Evolutionary conservation across 23 tunicate genomes (phyloP).

Genomic region (Aplidium turbinatum): DNA sequence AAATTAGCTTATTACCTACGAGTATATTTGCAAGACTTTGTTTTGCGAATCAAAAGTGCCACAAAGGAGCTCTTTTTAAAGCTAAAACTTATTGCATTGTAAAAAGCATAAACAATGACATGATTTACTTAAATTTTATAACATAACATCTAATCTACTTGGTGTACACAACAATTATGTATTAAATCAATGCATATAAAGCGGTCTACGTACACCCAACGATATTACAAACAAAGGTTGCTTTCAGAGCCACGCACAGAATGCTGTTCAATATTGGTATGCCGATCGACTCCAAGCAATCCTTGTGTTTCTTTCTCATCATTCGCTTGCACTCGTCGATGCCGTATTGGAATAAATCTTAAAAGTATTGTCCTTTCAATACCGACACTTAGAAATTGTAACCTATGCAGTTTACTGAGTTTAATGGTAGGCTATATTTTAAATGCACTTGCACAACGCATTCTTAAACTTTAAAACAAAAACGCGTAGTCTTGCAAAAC

Average conservation of each 20-base stretch:
- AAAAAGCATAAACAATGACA: no score
- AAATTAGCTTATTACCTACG: no score
- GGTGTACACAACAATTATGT: not conserved
- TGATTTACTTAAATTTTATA: no score
- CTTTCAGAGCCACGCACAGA: slow-evolving; percentile 44
- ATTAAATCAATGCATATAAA: not conserved
- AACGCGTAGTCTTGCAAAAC: no score
- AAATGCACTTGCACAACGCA: no score
- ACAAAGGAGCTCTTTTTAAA: no score
- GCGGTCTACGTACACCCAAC: slow-evolving; percentile 45
- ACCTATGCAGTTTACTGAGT: not conserved
- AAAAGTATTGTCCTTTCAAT: not conserved
- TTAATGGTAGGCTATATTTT: not conserved
- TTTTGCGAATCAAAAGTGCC: no score
- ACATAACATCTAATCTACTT: not conserved
- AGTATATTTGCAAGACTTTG: no score
- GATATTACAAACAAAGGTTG: slow-evolving; percentile 49
- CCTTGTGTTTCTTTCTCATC: slow-evolving; percentile 33
- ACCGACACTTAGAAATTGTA: not conserved
- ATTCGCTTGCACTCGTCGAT: slow-evolving; percentile 50
- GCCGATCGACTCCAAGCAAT: slow-evolving; percentile 49
- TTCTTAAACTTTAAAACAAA: no score
- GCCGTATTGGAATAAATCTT: slow-evolving; percentile 52
- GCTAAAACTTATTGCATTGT: no score
- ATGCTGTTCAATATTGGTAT: slow-evolving; percentile 50